These are phyloP conservation scores for Ophion ventricosus DNA, from an alignment of 2,888 invertebrate species.

Conservation along the genomic window DNA sequence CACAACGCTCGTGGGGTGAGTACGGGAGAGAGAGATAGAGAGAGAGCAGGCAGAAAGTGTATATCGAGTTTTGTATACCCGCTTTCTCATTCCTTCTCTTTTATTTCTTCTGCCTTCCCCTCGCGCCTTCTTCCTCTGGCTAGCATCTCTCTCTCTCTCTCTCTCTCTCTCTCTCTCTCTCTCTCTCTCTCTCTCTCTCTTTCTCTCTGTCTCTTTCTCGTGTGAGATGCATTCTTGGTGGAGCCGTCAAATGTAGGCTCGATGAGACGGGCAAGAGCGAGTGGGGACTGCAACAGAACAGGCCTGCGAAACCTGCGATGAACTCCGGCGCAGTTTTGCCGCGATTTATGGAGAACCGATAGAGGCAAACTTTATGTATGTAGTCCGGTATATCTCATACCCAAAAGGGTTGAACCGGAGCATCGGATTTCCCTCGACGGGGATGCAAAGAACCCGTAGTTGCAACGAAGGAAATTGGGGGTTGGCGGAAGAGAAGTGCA, in stretches of 20 bases:
- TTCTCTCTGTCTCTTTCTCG: background rate
- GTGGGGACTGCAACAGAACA: background rate
- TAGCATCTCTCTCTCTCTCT: too few relatives aligned
- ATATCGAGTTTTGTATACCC: background rate
- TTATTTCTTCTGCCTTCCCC: background rate
- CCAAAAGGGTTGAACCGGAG: slow-evolving; percentile 40
- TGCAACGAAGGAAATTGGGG: background rate
- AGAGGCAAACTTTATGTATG: slow-evolving; percentile 11
- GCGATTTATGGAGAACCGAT: slow-evolving; percentile 67
- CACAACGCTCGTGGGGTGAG: slow-evolving; percentile 60
- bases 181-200: background rate
- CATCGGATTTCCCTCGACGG: slow-evolving; percentile 54
- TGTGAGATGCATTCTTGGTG: slow-evolving; percentile 11
- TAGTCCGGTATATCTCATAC: background rate
- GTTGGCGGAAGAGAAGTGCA: background rate
- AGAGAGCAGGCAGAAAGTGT: background rate
- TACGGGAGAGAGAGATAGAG: slow-evolving; percentile 27
- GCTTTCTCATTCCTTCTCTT: background rate
- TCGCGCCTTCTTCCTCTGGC: background rate
- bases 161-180: background rate
- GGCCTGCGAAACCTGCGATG: slow-evolving; percentile 27
- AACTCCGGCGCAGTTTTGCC: slow-evolving; percentile 43
- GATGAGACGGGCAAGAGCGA: background rate
- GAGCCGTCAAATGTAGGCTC: slow-evolving; percentile 16
- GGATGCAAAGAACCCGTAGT: slow-evolving; percentile 43